These are phyloP conservation scores for Bimastos eiseni DNA, from an alignment of 2,888 invertebrate species.

Conservation along the genomic window DNA sequence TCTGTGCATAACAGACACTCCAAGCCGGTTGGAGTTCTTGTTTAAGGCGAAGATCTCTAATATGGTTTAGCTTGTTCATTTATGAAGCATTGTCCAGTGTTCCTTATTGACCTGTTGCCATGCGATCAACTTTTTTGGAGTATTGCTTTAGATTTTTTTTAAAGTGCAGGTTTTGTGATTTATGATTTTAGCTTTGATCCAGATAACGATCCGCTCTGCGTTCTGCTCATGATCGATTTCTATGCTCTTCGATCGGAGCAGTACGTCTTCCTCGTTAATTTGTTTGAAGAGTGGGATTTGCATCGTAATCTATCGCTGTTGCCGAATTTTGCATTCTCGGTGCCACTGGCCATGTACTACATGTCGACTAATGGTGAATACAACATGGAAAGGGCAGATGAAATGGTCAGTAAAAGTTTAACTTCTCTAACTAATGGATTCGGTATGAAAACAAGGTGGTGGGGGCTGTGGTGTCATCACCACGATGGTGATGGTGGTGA, in stretches of 20 bases:
- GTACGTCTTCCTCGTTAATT: conserved; percentile 72
- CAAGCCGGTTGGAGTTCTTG: not conserved
- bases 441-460: not conserved
- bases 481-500: not conserved
- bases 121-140: not conserved
- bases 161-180: not conserved
- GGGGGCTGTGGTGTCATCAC: not conserved
- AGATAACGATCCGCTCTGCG: conserved; percentile 59
- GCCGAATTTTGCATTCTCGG: conserved; percentile 84
- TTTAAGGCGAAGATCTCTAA: not conserved
- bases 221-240: conserved; percentile 76
- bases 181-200: conserved; percentile 55
- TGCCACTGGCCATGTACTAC: conserved; percentile 69
- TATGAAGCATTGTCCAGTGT: not conserved
- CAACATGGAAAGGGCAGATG: conserved; percentile 63
- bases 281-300: conserved; percentile 63
- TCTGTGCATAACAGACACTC: not conserved
- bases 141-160: not conserved
- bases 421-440: not conserved
- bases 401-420: conserved; percentile 58
- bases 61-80: not conserved
- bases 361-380: conserved; percentile 46
- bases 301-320: conserved; percentile 75
- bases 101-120: not conserved
- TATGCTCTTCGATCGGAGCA: conserved; percentile 77